Conservation (phyloP, 2,113 vertebrate species). For the Gallinago undulata region DNA sequence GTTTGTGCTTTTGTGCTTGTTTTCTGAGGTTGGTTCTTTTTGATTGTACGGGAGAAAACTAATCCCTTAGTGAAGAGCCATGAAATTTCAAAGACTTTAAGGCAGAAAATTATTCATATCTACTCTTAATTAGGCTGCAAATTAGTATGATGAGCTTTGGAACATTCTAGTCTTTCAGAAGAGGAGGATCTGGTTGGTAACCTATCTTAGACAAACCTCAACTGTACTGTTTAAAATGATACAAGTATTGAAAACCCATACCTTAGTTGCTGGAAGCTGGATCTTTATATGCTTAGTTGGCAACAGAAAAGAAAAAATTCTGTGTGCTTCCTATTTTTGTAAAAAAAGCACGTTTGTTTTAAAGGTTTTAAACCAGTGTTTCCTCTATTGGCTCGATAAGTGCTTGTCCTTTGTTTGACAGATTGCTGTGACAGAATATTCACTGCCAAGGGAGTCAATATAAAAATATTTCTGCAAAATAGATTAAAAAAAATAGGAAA, state of each 20-base stretch:
- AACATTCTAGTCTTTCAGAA: not conserved
- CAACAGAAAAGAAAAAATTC: not conserved
- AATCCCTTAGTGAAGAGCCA: not conserved
- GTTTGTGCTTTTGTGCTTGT: not conserved
- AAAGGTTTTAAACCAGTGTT: not conserved
- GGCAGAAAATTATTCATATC: not conserved
- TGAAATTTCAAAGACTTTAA: not conserved
- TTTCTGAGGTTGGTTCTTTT: not conserved
- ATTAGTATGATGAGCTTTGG: rapidly evolving
- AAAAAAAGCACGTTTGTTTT: not conserved
- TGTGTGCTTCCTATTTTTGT: not conserved
- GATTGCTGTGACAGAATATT: not conserved
- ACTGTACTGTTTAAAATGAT: not conserved
- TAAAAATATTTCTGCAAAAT: not conserved
- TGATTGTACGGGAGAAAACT: not conserved
- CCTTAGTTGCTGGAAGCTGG: not conserved
- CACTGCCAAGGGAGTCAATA: rapidly evolving
- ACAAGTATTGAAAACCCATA: not conserved
- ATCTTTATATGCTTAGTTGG: not conserved
- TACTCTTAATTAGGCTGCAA: not conserved
- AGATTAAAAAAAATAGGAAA: not conserved
- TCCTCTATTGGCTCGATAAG: not conserved
- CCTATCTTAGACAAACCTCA: not conserved
- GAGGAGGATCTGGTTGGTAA: not conserved
- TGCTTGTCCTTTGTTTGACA: not conserved